Evolutionary conservation across 2,888 invertebrate genomes (phyloP).

Genomic region (Zelleria hepariella): DNA sequence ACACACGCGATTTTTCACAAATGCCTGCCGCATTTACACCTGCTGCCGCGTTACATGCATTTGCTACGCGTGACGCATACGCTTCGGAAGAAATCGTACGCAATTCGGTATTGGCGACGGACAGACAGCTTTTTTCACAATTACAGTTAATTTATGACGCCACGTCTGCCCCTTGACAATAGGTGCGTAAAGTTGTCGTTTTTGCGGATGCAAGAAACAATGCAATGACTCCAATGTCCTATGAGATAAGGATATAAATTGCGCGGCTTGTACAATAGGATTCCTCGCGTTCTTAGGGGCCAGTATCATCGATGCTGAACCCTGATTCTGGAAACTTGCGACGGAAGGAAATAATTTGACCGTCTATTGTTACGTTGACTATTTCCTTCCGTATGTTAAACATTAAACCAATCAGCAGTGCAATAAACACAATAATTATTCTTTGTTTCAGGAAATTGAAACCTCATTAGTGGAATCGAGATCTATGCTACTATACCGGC

Average conservation of each 20-base stretch:
- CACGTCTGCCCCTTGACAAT: neutral
- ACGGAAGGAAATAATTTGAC: neutral
- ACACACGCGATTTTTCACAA: slow-evolving; percentile 56
- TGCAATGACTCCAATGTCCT: neutral
- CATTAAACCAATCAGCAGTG: neutral
- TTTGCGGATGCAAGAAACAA: slow-evolving; percentile 3
- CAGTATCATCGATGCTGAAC: neutral
- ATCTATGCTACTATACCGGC: neutral
- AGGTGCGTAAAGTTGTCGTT: neutral
- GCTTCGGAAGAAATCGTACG: neutral
- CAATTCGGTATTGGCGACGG: neutral
- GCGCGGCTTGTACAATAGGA: slow-evolving; percentile 5
- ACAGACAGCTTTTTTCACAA: neutral
- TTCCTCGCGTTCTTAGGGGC: slow-evolving; percentile 1
- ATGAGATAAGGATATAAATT: slow-evolving; percentile 4
- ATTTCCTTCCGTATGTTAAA: neutral
- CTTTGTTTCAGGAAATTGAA: neutral
- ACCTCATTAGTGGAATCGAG: neutral
- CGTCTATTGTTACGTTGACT: neutral
- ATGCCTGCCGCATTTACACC: slow-evolving; percentile 38
- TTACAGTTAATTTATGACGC: neutral
- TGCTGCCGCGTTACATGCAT: slow-evolving; percentile 21
- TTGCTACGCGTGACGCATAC: neutral
- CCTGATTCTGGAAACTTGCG: neutral
- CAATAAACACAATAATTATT: neutral